These are phyloP conservation scores for Neoascia interrupta DNA, from an alignment of 2,888 invertebrate species.

Conservation along the genomic window DNA sequence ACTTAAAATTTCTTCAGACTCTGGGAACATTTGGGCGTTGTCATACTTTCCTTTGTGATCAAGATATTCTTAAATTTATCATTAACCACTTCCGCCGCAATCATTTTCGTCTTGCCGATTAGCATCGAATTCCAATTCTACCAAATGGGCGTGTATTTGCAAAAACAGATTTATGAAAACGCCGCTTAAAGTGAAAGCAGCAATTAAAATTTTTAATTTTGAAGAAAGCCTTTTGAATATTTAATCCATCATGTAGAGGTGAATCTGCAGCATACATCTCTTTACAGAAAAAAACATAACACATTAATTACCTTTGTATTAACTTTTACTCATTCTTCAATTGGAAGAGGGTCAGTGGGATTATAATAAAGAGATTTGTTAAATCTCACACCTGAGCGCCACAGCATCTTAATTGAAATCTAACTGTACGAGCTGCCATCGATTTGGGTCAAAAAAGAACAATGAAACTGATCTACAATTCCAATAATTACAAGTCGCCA, in stretches of 20 bases:
- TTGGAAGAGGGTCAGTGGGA: conserved; percentile 17
- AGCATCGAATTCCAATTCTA: too few species aligned
- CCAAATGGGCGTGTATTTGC: too few species aligned
- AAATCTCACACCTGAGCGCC: not conserved
- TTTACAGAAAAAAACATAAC: not conserved
- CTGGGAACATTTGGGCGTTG: too few species aligned
- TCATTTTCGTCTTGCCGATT: too few species aligned
- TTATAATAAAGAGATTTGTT: not conserved
- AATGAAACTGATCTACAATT: conserved; percentile 18
- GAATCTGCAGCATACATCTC: too few species aligned
- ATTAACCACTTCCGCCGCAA: too few species aligned
- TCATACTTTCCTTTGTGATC: too few species aligned
- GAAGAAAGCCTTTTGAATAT: not conserved
- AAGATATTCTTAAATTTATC: too few species aligned
- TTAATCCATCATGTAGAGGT: too few species aligned
- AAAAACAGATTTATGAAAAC: not conserved
- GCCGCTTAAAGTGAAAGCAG: conserved; percentile 1
- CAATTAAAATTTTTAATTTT: conserved; percentile 15
- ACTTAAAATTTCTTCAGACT: too few species aligned
- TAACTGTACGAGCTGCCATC: not conserved
- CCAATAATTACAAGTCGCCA: conserved; percentile 6
- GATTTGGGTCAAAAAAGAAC: conserved; percentile 32
- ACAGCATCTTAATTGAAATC: conserved; percentile 16
- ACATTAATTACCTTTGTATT: not conserved
- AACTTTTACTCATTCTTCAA: conserved; percentile 12